Conservation (phyloP, 2,113 vertebrate species). For the Carlito syrichta region DNA sequence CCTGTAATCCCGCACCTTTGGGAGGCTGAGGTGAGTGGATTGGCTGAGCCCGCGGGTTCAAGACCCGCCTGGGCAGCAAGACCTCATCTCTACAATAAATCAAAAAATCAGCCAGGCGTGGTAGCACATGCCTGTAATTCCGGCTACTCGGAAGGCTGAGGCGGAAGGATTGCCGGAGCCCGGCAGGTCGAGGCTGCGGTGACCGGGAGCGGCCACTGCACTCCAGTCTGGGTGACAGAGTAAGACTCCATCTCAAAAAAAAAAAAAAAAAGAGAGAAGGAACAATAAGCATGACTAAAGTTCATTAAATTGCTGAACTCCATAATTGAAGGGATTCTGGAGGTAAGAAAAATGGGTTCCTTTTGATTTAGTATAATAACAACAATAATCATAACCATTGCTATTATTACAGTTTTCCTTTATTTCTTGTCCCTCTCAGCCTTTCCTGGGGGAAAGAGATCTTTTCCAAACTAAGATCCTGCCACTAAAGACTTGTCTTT, state of each 20-base stretch:
- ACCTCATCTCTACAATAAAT: too few species aligned
- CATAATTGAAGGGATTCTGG: not conserved
- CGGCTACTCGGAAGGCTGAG: not conserved
- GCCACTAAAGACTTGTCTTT: not conserved
- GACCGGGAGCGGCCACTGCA: not conserved
- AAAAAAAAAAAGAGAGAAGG: not conserved
- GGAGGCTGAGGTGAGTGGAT: too few species aligned
- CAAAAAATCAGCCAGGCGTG: fast-evolving
- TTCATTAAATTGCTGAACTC: not conserved
- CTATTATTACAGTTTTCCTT: not conserved
- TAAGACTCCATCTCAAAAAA: not conserved
- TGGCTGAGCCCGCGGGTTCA: too few species aligned
- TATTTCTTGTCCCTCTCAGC: not conserved
- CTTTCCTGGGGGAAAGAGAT: not conserved
- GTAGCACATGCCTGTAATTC: not conserved
- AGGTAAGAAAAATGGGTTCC: not conserved
- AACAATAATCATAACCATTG: not conserved
- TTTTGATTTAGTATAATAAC: not conserved
- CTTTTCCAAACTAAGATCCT: not conserved
- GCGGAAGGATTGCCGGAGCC: too few species aligned
- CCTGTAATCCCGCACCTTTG: too few species aligned
- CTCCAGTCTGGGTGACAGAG: not conserved
- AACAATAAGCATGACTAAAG: not conserved
- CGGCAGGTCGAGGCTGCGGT: too few species aligned
- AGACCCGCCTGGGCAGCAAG: too few species aligned